Evolutionary conservation across 1,140 invertebrate species (phyloP).

Genomic region (Drosophila parabipectinata): DNA sequence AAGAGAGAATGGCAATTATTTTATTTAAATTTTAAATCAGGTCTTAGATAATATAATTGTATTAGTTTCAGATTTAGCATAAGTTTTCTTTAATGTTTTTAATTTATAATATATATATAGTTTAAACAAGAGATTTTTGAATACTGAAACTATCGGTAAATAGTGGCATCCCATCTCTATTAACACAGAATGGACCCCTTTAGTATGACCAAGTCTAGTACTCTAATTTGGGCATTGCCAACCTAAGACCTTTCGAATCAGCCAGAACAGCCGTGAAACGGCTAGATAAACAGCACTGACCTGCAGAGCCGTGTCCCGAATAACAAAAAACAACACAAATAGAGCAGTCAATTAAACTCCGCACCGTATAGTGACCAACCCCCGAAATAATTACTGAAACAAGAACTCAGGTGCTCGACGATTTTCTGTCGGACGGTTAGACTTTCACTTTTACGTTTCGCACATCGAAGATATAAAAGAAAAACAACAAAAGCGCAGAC

Average conservation of each 20-base stretch:
- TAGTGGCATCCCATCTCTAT: no score
- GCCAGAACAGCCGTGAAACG: background rate
- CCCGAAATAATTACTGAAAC: background rate
- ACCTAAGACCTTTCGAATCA: background rate
- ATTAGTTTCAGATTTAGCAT: background rate
- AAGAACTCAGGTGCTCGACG: slow-evolving; percentile 6
- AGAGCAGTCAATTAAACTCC: slow-evolving; percentile 17
- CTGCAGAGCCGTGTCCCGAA: slow-evolving; percentile 27
- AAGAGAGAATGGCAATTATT: background rate
- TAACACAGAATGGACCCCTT: background rate
- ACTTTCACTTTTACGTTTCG: slow-evolving; percentile 16
- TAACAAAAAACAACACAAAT: slow-evolving; percentile 26
- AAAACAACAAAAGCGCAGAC: slow-evolving; percentile 21
- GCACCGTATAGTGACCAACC: background rate
- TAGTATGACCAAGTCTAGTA: background rate
- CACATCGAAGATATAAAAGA: slow-evolving; percentile 31
- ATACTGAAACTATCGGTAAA: no score
- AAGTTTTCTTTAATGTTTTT: no score
- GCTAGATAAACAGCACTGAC: slow-evolving; percentile 17
- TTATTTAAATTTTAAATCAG: background rate
- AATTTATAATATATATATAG: no score
- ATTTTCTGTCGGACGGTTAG: slow-evolving; percentile 7
- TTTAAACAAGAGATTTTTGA: no score
- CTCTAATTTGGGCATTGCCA: background rate
- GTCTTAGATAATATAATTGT: background rate